A percentile compares a stretch with the other conserved stretches of the same genome.
These are phyloP conservation scores for Platygyra sinensis DNA, from an alignment of 64 coral and sea anemone species.

Conservation along the genomic window DNA sequence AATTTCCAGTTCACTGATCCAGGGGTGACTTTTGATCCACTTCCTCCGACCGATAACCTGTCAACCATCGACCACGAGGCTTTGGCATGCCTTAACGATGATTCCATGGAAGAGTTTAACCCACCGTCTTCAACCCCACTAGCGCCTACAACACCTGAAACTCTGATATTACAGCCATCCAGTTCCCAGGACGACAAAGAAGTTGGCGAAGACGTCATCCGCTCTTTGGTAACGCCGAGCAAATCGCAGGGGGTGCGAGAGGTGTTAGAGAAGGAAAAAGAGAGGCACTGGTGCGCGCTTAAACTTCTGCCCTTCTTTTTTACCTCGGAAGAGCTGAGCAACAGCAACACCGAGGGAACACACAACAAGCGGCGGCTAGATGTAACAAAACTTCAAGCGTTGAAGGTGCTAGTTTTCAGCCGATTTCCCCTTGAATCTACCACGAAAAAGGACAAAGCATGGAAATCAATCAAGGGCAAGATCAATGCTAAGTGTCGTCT, in stretches of 20 bases:
- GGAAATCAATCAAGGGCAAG: not conserved
- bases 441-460: not conserved
- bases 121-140: conserved; percentile 25
- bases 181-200: conserved; percentile 1
- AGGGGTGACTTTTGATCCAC: not conserved
- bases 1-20: conserved; percentile 9
- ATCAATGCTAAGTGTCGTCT: not conserved
- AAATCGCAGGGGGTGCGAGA: not conserved
- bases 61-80: conserved; percentile 21
- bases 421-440: not conserved
- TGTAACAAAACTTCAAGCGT: not conserved
- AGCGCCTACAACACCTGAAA: conserved; percentile 8
- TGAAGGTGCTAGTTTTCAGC: conserved; percentile 5
- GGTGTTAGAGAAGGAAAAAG: not conserved
- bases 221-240: conserved; percentile 6
- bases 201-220: conserved; percentile 24
- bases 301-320: conserved; percentile 1
- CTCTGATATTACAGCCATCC: not conserved
- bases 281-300: conserved; percentile 5
- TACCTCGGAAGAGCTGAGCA: conserved; percentile 11
- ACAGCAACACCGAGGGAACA: conserved; percentile 5
- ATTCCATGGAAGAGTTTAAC: not conserved
- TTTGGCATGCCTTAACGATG: conserved; percentile 6
- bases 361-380: not conserved
- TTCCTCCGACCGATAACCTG: conserved; percentile 14